Percentiles rank a stretch among this genome's conserved stretches.
These are phyloP conservation scores for Phorcus lineatus DNA, from an alignment of 2,888 invertebrate genomes.

Conservation along the genomic window DNA sequence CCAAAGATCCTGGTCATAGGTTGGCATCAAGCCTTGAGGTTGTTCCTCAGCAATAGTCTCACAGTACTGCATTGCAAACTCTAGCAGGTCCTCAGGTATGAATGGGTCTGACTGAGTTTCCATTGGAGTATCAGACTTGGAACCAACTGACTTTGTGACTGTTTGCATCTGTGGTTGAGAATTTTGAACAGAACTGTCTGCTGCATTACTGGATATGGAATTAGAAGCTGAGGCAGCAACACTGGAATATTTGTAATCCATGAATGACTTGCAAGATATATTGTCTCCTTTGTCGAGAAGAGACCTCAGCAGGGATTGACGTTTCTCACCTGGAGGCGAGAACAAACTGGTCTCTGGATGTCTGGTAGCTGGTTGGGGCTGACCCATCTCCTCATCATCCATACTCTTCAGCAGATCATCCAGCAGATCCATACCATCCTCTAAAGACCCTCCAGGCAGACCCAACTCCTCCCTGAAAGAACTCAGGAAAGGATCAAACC, in stretches of 20 bases:
- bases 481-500: conserved; percentile 30
- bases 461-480: background rate
- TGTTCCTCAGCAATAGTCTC: conserved; percentile 29
- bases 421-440: conserved; percentile 33
- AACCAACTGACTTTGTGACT: background rate
- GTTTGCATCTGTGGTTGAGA: background rate
- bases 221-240: too few species aligned
- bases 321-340: background rate
- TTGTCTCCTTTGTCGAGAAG: conserved; percentile 36
- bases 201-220: background rate
- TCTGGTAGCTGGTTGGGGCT: background rate
- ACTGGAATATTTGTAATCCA: background rate
- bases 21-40: conserved; percentile 12
- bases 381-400: background rate
- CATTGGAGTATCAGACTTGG: background rate
- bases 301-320: conserved; percentile 35
- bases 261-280: background rate
- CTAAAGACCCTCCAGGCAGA: background rate
- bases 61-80: conserved; percentile 46
- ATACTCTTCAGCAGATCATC: conserved; percentile 35
- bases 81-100: conserved; percentile 45
- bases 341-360: background rate
- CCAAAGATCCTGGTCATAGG: conserved; percentile 27
- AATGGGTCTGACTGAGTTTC: background rate
- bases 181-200: too few species aligned